Conservation (phyloP, 2,113 vertebrate species). For the Thamnophis sirtalis region DNA sequence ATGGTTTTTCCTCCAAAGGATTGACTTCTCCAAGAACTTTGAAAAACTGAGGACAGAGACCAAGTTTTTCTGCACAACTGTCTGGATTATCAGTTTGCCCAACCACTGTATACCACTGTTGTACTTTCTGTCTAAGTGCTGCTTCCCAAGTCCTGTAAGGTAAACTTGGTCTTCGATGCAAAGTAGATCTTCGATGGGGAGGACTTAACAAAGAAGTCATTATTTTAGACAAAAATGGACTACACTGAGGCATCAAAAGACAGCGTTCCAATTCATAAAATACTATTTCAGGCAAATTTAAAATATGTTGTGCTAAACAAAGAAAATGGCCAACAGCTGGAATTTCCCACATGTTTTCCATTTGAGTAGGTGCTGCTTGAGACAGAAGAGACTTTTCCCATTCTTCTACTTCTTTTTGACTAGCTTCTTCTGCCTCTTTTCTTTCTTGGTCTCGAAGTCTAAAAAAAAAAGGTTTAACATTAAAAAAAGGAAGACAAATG, state of each 20-base stretch:
- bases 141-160: conserved; percentile 91
- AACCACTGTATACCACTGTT: conserved; percentile 85
- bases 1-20: conserved; percentile 86
- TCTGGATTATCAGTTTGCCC: conserved; percentile 80
- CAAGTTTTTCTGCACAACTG: conserved; percentile 83
- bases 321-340: conserved; percentile 97
- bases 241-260: conserved; percentile 95
- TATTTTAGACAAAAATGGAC: conserved; percentile 89
- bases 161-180: conserved; percentile 85
- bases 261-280: conserved; percentile 97
- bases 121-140: conserved; percentile 84
- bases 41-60: conserved; percentile 91
- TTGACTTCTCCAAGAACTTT: conserved; percentile 82
- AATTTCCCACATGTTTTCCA: conserved; percentile 93
- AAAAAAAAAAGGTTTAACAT: conserved; percentile 37
- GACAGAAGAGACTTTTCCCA: conserved; percentile 88
- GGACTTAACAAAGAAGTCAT: conserved; percentile 93
- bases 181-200: conserved; percentile 80
- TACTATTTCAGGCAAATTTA: conserved; percentile 94
- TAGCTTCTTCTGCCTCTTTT: conserved; percentile 93
- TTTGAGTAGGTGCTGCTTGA: conserved; percentile 79
- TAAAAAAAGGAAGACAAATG: background rate
- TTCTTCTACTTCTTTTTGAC: conserved; percentile 91
- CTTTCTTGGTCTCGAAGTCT: conserved; percentile 93
- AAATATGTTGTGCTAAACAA: conserved; percentile 91